phyloP scores from a whole-genome alignment of 2,888 invertebrate species.

The Acanthosepion pharaonis region DNA sequence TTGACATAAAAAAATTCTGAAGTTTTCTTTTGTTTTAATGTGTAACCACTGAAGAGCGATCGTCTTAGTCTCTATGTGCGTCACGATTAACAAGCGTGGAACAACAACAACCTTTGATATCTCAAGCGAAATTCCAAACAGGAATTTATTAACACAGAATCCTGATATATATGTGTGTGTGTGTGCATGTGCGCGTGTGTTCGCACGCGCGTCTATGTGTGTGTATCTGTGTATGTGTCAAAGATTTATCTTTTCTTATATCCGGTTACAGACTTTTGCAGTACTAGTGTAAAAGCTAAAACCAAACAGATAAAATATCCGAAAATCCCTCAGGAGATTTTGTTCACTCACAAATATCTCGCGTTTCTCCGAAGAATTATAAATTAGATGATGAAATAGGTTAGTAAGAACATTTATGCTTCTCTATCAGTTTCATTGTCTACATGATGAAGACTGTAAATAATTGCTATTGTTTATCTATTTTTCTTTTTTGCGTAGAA shows the following conservation, averaged over 20 bases:
- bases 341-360: neutral
- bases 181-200: neutral
- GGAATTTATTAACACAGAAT: neutral
- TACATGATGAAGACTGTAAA: neutral
- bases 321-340: neutral
- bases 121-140: too few species aligned
- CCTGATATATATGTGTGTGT: neutral
- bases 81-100: too few species aligned
- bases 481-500: too few species aligned
- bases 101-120: too few species aligned
- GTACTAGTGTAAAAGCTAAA: neutral
- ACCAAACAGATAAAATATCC: neutral
- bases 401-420: neutral
- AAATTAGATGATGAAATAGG: neutral
- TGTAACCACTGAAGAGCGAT: too few species aligned
- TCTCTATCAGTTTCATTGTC: neutral
- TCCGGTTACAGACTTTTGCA: neutral
- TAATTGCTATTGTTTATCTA: too few species aligned
- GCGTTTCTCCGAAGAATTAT: too few species aligned
- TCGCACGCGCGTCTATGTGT: neutral
- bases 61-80: too few species aligned
- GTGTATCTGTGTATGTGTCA: too few species aligned
- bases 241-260: neutral
- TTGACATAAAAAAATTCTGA: too few species aligned
- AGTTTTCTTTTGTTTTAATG: too few species aligned